Evolutionary conservation across 2,888 invertebrate species (phyloP).

Genomic region (Oxyteleia sp.): DNA sequence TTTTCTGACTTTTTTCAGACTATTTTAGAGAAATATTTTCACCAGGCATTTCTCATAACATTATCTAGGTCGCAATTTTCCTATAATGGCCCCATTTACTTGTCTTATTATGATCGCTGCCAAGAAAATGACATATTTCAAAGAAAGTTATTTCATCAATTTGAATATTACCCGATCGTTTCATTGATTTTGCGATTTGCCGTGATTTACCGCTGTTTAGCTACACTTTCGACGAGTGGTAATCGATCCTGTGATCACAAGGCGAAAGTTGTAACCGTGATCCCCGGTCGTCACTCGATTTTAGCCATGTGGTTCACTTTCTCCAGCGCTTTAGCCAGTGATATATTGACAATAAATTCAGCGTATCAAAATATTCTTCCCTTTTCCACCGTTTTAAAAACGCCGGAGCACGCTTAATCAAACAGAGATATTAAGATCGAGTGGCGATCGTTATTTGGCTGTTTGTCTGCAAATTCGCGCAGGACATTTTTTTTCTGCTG

Average conservation of each 20-base stretch:
- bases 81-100: constrained; percentile 11
- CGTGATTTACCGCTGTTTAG: constrained; percentile 58
- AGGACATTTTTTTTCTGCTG: constrained; percentile 46
- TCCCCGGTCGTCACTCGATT: constrained; percentile 63
- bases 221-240: constrained; percentile 42
- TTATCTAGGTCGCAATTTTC: constrained; percentile 26
- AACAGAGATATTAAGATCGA: constrained; percentile 21
- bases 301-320: constrained; percentile 58
- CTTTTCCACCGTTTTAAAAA: background rate
- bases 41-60: background rate
- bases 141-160: constrained; percentile 49
- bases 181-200: constrained; percentile 46
- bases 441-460: constrained; percentile 16
- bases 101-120: constrained; percentile 29
- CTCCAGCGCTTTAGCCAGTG: constrained; percentile 35
- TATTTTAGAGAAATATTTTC: too few species aligned
- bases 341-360: constrained; percentile 29
- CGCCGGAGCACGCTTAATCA: background rate
- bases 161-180: constrained; percentile 51
- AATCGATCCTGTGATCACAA: constrained; percentile 51
- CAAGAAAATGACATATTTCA: constrained; percentile 37
- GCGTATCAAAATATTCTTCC: background rate
- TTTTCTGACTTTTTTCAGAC: too few species aligned
- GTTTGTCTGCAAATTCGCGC: constrained; percentile 39
- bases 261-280: constrained; percentile 70